Base-by-base conservation (phyloP, 2,888 invertebrate species). In the Keiferia lycopersicella region DNA sequence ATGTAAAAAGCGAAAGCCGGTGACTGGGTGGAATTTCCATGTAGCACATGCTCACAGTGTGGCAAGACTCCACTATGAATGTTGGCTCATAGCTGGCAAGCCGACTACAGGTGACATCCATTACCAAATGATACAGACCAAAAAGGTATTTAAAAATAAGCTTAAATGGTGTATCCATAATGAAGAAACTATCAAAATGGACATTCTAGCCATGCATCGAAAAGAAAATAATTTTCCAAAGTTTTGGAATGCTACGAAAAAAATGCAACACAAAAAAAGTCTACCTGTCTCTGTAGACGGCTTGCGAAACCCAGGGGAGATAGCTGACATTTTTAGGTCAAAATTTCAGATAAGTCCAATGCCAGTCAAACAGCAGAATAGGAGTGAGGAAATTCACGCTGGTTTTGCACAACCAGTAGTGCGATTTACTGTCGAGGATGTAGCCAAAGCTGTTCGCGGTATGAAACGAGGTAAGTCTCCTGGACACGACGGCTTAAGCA, bases 381-480 rank as follows among this genome's bases (percentile, higher is more conserved):
- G 10, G 14, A 30, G 8, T 7, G 22, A 14, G 2, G 12, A 10
- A 14, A n/a, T 8, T 56, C 11, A 20, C 14, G 2, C 22, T n/a
- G 56, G n/a, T n/a, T 14, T 4, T 14, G 11, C 14, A 12, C 22
- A 10, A n/a, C 14, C 30, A 11, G 12, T 26, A 14, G n/a, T 11
- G 12, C 14, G 6, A 10, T 41, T 41, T 41, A 56, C 56, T 26
- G 30, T 30, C 10, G 20, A 56, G 3, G 12, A 56, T 10, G 56
- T 56, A 26, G 56, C 56, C 12, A 56, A 22, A 4, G 30, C 30
- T 11, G 30, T 56, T 2, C 22, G 20, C 3, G 30, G 30, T 14
- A 51, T 51, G 51, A 20, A 18, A 11, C 16, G 51, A 2, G 51
- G 51, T 16, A 51, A 51, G 51, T 51, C 51, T 84, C 84, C 4